Conservation (phyloP, 2,797 vertebrate species). For the Hemitrygon akajei region DNA sequence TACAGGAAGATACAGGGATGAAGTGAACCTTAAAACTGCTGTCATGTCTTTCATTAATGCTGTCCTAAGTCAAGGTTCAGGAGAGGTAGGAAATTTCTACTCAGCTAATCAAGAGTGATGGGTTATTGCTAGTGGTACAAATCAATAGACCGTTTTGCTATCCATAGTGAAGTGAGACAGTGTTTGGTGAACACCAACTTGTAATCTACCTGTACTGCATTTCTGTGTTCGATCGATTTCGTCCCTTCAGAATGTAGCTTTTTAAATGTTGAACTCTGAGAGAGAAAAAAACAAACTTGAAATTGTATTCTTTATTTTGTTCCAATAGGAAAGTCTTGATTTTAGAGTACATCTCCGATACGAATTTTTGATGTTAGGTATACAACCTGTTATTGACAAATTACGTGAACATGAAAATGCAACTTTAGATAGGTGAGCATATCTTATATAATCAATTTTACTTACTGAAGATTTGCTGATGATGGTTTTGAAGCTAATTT, state of each 20-base stretch:
- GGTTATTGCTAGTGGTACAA: neutral
- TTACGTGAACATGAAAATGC: constrained; percentile 91
- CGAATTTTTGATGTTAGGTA: constrained; percentile 96
- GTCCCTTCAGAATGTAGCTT: neutral
- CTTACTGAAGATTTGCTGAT: neutral
- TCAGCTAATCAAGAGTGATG: neutral
- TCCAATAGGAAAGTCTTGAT: constrained; percentile 80
- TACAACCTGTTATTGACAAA: constrained; percentile 96
- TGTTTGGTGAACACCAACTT: neutral
- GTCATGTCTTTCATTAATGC: constrained; percentile 99
- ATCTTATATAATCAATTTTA: neutral
- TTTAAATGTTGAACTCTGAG: neutral
- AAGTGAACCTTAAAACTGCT: constrained; percentile 95
- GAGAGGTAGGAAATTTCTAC: constrained; percentile 70
- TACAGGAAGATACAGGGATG: constrained; percentile 89
- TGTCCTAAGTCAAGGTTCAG: constrained; percentile 91
- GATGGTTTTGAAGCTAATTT: neutral
- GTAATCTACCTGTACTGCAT: neutral
- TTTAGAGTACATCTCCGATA: constrained; percentile 96
- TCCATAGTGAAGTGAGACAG: too few relatives aligned
- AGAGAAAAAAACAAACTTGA: neutral
- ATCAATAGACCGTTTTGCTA: neutral
- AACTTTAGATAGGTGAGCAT: constrained; percentile 84
- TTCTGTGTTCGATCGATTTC: neutral
- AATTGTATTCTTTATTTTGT: constrained; percentile 27